Percentiles rank a stretch among this genome's conserved stretches.
Evolutionary conservation across 1,140 invertebrate species (phyloP).

Genomic region (Conopomorpha cramerella): DNA sequence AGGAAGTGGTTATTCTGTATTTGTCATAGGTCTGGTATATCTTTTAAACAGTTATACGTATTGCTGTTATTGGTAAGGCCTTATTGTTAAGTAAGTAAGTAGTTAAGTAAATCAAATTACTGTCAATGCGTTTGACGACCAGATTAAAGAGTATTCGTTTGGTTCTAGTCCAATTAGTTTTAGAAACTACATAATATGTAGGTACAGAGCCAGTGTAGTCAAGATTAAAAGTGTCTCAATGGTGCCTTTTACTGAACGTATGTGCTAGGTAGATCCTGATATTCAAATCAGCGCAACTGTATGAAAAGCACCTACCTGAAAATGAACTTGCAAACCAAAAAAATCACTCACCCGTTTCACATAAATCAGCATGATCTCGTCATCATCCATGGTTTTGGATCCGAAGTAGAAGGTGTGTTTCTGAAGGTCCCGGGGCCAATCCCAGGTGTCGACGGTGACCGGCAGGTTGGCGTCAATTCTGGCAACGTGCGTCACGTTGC

Average conservation of each 20-base stretch:
- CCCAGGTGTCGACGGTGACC: conserved; percentile 14
- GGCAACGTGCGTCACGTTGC: conserved; percentile 17
- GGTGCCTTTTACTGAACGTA: too few species aligned
- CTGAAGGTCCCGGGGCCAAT: conserved; percentile 33
- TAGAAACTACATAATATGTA: neutral
- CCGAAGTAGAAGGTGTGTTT: conserved; percentile 22
- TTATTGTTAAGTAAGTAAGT: too few species aligned
- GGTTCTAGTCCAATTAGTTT: too few species aligned
- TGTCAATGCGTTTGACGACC: too few species aligned
- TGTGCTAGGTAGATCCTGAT: neutral
- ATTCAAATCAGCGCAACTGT: neutral
- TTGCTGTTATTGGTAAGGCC: too few species aligned
- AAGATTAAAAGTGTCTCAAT: too few species aligned
- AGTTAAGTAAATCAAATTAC: too few species aligned
- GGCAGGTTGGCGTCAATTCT: conserved; percentile 25
- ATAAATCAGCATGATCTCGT: conserved; percentile 19
- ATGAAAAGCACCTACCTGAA: neutral
- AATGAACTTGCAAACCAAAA: neutral
- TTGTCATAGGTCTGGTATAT: too few species aligned
- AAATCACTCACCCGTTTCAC: conserved; percentile 11
- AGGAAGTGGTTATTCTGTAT: too few species aligned
- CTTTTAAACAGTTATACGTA: too few species aligned
- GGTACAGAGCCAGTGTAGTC: too few species aligned
- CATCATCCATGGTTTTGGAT: conserved; percentile 15
- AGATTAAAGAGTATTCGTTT: too few species aligned